Evolutionary conservation across 2,888 invertebrate species (phyloP), one percentile per base, ranked within the genome.

Genomic region (Chalcosyrphus nemorum): DNA sequence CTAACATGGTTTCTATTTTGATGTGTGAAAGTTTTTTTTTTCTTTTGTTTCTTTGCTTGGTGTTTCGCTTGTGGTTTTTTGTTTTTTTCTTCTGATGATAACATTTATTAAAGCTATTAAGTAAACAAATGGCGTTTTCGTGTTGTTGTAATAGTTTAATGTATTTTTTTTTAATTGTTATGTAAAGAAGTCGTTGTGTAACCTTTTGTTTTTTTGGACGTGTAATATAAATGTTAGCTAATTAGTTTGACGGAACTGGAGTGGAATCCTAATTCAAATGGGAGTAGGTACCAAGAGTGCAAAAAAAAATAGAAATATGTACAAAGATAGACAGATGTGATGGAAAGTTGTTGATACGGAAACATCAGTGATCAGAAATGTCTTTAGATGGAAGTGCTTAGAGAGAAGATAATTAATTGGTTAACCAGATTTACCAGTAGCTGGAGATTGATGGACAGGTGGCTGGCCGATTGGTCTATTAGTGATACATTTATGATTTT

Each of bases 11-110:
- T 80, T 80, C 84, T 63, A 68, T 70, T 74, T 84, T 74, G 9
- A 47, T 63, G 63, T 70, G 84, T 84, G 84, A 84, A 84, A 84
- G 84, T 84, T 84, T 52, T 52, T 43, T 7, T 41, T 57, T 68
- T 63, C 57, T 76, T 50, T 66, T 65, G n/a, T 52, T 52, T 43
- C 4, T 41, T 57, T 68, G 57, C 57, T 76, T 50, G 59, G 57
- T 6, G 43, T 27, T 57, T 61, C 2, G 0, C 32, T 50, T 65
- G 17, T 61, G 41, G 21, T 65, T 81, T 56, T 50, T 56, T 13
- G 7, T 13, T 5, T 57, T 29, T 68, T n/a, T n/a, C n/a, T n/a
- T n/a, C n/a, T 27, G 29, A 41, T 56, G 54, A 56, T 78, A 63
- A 78, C 56, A 47, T 57, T 68, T 74, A 13, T 56, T 32, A 38